These are phyloP conservation scores for Malurus alboscapulatus DNA, from an alignment of 2,113 vertebrate species.

Conservation along the genomic window DNA sequence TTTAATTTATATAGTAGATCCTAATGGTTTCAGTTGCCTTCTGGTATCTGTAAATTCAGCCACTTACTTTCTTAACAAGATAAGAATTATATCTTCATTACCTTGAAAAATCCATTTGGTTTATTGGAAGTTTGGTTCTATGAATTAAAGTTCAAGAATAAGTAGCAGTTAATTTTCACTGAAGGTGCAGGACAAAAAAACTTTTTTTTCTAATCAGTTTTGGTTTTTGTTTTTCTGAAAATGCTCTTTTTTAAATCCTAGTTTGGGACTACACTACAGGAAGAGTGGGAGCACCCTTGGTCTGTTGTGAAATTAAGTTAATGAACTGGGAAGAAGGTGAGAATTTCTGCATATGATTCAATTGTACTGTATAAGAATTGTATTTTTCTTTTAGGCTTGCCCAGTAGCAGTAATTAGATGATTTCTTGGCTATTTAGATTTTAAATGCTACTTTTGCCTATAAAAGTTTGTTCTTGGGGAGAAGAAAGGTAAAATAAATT, in stretches of 20 bases:
- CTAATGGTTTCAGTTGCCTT: background rate
- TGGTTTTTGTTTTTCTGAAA: background rate
- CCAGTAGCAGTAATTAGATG: background rate
- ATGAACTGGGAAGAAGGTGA: slow-evolving; percentile 95
- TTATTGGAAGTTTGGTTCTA: background rate
- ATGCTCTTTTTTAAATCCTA: slow-evolving; percentile 39
- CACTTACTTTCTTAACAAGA: background rate
- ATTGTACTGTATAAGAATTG: background rate
- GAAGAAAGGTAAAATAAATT: background rate
- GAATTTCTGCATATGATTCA: background rate
- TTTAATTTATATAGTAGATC: background rate
- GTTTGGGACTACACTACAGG: slow-evolving; percentile 95
- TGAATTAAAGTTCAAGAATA: background rate
- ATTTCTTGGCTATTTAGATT: background rate
- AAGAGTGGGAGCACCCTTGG: slow-evolving; percentile 91
- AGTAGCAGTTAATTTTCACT: background rate
- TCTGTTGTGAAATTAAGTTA: slow-evolving; percentile 92
- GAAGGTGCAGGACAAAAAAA: background rate
- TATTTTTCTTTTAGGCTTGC: background rate
- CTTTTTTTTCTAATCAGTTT: background rate
- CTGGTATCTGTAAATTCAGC: background rate
- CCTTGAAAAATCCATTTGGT: background rate
- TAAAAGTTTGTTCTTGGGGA: background rate
- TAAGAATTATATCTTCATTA: background rate
- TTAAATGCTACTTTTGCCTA: background rate